phyloP scores from a whole-genome alignment of 1,140 invertebrate species.

The Lasioglossum baleicum region DNA sequence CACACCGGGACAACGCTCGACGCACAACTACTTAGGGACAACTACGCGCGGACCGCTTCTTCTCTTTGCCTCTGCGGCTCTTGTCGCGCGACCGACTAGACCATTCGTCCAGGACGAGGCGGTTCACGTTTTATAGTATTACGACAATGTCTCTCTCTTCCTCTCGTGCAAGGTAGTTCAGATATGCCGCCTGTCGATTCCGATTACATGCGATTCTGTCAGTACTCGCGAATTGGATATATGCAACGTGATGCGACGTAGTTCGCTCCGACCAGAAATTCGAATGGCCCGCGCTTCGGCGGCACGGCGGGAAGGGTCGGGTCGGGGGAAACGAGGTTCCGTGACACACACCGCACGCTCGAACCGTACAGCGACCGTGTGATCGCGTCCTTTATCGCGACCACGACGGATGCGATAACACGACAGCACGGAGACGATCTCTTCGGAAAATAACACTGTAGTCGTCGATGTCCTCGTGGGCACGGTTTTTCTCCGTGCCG shows the following conservation, averaged over 20 bases:
- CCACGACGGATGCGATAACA: slow-evolving; percentile 13
- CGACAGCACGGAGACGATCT: background rate
- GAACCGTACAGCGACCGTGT: slow-evolving; percentile 1
- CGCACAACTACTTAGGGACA: no score
- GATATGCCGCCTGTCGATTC: no score
- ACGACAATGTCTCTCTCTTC: no score
- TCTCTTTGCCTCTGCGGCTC: background rate
- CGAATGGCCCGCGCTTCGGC: slow-evolving; percentile 23
- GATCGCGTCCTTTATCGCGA: slow-evolving; percentile 38
- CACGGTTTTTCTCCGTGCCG: background rate
- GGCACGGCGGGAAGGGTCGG: slow-evolving; percentile 28
- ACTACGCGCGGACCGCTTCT: no score
- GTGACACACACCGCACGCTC: slow-evolving; percentile 18
- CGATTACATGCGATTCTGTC: no score
- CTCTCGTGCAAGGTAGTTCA: no score
- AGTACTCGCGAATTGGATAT: no score
- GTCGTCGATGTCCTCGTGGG: slow-evolving; percentile 5
- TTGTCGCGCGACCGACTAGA: background rate
- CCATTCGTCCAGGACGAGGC: no score
- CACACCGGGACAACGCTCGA: no score
- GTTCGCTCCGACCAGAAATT: background rate
- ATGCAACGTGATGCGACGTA: no score
- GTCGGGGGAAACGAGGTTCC: background rate
- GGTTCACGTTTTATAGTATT: no score
- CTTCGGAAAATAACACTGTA: background rate